Evolutionary conservation across 64 coral and sea anemone species (phyloP), one percentile per base, ranked within the genome.

Genomic region (Montipora cactus): DNA sequence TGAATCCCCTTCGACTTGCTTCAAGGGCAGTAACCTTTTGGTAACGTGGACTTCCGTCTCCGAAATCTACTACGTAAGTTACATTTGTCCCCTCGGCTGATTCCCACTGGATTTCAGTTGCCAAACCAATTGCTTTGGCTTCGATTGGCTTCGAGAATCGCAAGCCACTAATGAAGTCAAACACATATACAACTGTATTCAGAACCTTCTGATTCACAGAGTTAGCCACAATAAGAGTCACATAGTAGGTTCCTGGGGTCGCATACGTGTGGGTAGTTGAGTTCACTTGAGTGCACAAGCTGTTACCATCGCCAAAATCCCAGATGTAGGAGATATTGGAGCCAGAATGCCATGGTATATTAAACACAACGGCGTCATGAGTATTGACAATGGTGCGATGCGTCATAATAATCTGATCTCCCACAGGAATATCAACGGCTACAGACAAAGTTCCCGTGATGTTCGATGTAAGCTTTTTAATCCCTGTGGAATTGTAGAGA

Each of bases 21-120:
- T 45, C 14, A n/a, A 79, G 58, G 2, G 79, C 45, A 0, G 89
- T 92, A 23, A 59, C 73, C 15, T 59, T 58, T 75, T 13, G 50
- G 8, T 86, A 59, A 21, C 77, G 82, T 12, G 69, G 48, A 22
- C 88, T 79, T 5, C 50, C 93, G 76, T 98, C 96, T 51, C 96
- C 96, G 16, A 98, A 98, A 73, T 98, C 89, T 11, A 98, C 93
- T 15, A 95, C 77, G 46, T 79, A 98, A 5, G 96, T 98, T 4
- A 95, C 57, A 21, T 98, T 98, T 2, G 96, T 98, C 9, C 96
- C 93, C 74, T 83, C 23, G 3, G 90, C 74, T 44, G 90, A 51
- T 66, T 98, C 89, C 96, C 96, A 98, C 25, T 84, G 58, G 1
- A 98, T 88, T 28, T 87, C 61, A 4, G 83, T 98, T 59, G 77